phyloP scores from a whole-genome alignment of 2,113 vertebrate species.

The Cebidichthys violaceus region DNA sequence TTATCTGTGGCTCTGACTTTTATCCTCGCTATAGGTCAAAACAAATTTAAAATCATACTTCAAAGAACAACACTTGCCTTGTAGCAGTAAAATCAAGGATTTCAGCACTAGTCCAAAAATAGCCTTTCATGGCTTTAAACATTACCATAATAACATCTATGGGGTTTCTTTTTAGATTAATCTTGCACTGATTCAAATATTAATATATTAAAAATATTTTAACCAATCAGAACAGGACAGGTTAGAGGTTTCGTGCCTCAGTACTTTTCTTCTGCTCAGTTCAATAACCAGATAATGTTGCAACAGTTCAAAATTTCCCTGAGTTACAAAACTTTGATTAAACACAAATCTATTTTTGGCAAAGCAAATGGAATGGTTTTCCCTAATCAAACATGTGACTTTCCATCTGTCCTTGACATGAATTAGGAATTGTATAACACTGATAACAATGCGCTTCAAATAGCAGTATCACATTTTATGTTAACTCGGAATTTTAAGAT shows the following conservation, averaged over 20 bases:
- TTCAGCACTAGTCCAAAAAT: neutral
- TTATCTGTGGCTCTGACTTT: neutral
- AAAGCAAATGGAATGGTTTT: neutral
- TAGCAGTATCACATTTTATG: neutral
- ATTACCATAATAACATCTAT: neutral
- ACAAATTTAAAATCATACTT: neutral
- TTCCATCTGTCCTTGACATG: constrained; percentile 1
- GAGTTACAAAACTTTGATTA: neutral
- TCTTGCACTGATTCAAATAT: neutral
- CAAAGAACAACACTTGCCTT: neutral
- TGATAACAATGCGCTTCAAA: neutral
- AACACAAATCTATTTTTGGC: neutral
- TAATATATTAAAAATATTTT: neutral
- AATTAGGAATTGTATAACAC: neutral
- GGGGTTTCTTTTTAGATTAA: neutral
- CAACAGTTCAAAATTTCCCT: neutral
- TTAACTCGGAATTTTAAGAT: neutral
- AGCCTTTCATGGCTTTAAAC: neutral
- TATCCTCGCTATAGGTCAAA: neutral
- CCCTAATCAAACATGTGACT: neutral
- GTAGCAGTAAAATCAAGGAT: neutral
- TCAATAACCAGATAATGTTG: constrained; percentile 7
- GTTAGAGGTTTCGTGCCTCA: neutral
- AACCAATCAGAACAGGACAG: neutral
- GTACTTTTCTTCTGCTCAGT: neutral